phyloP scores from a whole-genome alignment of 2,888 invertebrate genomes.

The Sclerodermus sp. region DNA sequence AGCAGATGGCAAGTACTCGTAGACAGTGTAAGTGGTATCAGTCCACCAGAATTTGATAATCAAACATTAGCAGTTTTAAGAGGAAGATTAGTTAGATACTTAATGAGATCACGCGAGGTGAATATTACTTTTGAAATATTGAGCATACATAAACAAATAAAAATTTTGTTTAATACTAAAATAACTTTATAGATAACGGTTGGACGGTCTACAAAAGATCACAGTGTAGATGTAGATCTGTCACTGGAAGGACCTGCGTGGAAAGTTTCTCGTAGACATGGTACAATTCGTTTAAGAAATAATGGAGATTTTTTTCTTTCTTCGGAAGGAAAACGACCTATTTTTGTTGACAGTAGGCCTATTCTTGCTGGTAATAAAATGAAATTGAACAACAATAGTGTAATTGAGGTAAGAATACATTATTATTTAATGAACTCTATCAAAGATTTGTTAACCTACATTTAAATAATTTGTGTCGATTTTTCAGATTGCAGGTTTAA shows the following conservation, averaged over 20 bases:
- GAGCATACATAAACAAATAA: not conserved
- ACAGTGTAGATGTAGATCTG: constrained; percentile 90
- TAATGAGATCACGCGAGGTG: constrained; percentile 90
- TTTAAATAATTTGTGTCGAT: constrained; percentile 1
- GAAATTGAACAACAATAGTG: constrained; percentile 88
- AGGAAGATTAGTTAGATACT: constrained; percentile 88
- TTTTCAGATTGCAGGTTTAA: constrained; percentile 78
- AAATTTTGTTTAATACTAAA: not conserved
- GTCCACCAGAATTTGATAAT: constrained; percentile 86
- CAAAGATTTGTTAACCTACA: not conserved
- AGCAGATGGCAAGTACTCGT: constrained; percentile 91
- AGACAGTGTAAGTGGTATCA: constrained; percentile 83
- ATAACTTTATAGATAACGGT: constrained; percentile 73
- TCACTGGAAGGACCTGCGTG: constrained; percentile 92
- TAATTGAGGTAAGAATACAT: constrained; percentile 74
- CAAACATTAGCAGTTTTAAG: constrained; percentile 91
- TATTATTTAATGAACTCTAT: no score
- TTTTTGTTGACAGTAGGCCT: constrained; percentile 92
- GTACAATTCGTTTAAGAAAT: constrained; percentile 83
- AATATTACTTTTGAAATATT: not conserved
- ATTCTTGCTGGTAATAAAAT: constrained; percentile 86
- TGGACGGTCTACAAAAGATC: constrained; percentile 86
- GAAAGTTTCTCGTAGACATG: constrained; percentile 91
- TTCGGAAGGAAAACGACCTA: constrained; percentile 92
- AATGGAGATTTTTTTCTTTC: constrained; percentile 94